Conservation (phyloP, 2,797 vertebrate genomes). For the Peromyscus attwateri region DNA sequence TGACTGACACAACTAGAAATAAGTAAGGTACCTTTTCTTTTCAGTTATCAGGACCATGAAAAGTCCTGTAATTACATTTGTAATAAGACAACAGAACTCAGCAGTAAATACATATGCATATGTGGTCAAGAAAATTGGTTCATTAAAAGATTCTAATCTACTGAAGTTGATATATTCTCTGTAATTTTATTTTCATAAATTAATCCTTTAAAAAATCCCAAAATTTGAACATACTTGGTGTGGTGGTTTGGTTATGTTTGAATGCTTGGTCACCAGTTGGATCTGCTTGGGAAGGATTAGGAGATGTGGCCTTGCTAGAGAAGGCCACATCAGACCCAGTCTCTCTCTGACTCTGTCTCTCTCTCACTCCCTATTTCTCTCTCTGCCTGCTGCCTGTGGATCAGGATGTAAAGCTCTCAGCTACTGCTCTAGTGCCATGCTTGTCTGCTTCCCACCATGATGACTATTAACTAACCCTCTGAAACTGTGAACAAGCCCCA, state of each 20-base stretch:
- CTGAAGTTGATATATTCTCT: not conserved
- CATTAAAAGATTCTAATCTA: slow-evolving; percentile 21
- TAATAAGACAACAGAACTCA: not conserved
- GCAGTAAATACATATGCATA: not conserved
- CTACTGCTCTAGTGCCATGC: not conserved
- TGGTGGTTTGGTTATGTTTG: not conserved
- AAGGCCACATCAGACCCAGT: not conserved
- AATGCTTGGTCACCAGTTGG: not conserved
- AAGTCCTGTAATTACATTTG: not conserved
- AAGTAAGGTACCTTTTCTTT: not conserved
- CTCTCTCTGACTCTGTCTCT: not conserved
- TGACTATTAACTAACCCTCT: not conserved
- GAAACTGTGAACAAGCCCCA: not conserved
- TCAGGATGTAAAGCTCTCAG: not conserved
- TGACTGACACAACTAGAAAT: not conserved
- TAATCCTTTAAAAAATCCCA: slow-evolving; percentile 30
- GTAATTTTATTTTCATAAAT: slow-evolving; percentile 49
- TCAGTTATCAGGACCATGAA: not conserved
- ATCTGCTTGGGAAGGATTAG: not conserved
- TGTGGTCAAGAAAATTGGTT: not conserved
- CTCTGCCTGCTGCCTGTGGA: not conserved
- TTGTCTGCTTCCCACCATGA: not conserved
- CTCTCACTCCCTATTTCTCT: not conserved
- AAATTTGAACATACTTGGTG: not conserved
- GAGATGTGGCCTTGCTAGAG: not conserved